Evolutionary conservation across 2,797 vertebrate species (phyloP), one percentile per base, ranked within the genome.

Genomic region (Rhinoraja longicauda): DNA sequence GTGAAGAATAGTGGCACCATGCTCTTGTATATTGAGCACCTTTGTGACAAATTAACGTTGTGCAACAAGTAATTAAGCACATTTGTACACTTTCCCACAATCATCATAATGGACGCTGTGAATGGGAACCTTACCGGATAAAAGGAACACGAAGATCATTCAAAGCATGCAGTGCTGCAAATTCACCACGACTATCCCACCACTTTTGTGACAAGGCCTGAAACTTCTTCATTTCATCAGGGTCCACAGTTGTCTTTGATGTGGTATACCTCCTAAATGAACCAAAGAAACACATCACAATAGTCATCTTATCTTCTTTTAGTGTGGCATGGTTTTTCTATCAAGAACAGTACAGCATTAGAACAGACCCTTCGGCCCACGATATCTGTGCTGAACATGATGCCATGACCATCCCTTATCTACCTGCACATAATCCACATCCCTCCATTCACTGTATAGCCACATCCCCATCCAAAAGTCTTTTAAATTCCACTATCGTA

Each of bases 91-190:
- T 26, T 73, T 90, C 67, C 12, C 21, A 39, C 3, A 70, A 21
- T 72, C 19, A 15, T 64, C 88, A 45, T 90, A 26, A 72, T 32
- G 24, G 10, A 91, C 26, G 4, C 45, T 62, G n/a, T 36, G 70
- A 92, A 72, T 12, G 24, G 4, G 72, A 92, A 57, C 94, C 94
- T 76, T 95, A 99, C 99, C 99, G 97, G 95, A 99, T 97, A 94
- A 99, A 99, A 24, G 99, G 99, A 91, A 99, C 98, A 95, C 99
- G 96, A 81, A 99, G 96, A 93, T 98, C 98, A 93, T 99, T 99
- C 98, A 99, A 97, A 93, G 98, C 96, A 94, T 99, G 99, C 93
- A 99, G 97, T 79, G 97, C 96, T 19, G 96, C 96, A 94, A 98
- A 99, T 29, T 97, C 96, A 93, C 99, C 99, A 93, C 97, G 95